A percentile compares a stretch with the other conserved stretches of the same genome.
These are phyloP conservation scores for Heliothis virescens DNA, from an alignment of 1,140 invertebrate genomes.

Conservation along the genomic window DNA sequence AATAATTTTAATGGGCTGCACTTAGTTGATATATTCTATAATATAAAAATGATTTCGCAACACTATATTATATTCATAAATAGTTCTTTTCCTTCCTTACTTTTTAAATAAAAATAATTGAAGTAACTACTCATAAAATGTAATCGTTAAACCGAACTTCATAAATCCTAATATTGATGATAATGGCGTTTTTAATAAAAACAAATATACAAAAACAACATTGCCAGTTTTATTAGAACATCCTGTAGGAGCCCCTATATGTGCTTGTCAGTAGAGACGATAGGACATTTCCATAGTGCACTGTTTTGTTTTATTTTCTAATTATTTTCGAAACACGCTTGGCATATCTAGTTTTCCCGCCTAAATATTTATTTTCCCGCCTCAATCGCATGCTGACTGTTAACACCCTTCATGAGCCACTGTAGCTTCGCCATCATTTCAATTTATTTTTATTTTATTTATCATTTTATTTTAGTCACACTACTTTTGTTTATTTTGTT, in stretches of 20 bases:
- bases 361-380: slow-evolving; percentile 57
- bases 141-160: slow-evolving; percentile 86
- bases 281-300: slow-evolving; percentile 56
- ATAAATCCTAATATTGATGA: slow-evolving; percentile 86
- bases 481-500: slow-evolving; percentile 63
- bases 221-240: slow-evolving; percentile 76
- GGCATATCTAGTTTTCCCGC: slow-evolving; percentile 61
- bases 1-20: slow-evolving; percentile 73
- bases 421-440: slow-evolving; percentile 85
- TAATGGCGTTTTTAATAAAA: slow-evolving; percentile 86
- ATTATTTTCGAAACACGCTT: slow-evolving; percentile 60
- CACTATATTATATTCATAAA: slow-evolving; percentile 66
- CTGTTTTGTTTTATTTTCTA: slow-evolving; percentile 55
- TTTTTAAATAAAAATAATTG: slow-evolving; percentile 79
- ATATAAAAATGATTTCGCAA: slow-evolving; percentile 55
- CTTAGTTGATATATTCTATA: slow-evolving; percentile 52
- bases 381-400: slow-evolving; percentile 73
- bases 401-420: slow-evolving; percentile 80
- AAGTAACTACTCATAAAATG: slow-evolving; percentile 85
- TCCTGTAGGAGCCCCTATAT: slow-evolving; percentile 46
- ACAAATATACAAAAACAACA: slow-evolving; percentile 81
- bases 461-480: slow-evolving; percentile 74
- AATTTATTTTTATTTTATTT: slow-evolving; percentile 76
- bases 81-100: slow-evolving; percentile 81
- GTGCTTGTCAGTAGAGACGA: slow-evolving; percentile 42